phyloP scores from a whole-genome alignment of 2,113 vertebrate species.

The Apodemus sylvaticus region DNA sequence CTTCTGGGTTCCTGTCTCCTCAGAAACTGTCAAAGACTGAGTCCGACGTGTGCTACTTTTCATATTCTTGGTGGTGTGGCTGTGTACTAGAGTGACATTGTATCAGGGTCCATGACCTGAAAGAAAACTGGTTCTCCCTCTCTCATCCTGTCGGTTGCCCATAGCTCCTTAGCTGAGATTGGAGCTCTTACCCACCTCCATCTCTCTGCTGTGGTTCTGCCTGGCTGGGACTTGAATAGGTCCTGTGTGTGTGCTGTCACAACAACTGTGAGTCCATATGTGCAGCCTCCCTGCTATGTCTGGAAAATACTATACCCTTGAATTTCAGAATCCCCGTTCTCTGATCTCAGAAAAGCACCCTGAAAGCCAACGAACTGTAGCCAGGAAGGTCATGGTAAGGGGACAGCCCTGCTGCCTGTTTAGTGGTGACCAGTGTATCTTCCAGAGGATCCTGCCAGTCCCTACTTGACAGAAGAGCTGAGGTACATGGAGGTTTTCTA shows the following conservation, averaged over 20 bases:
- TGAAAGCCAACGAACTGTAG: not conserved
- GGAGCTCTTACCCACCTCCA: too few species aligned
- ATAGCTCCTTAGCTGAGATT: too few species aligned
- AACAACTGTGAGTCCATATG: not conserved
- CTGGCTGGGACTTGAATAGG: not conserved
- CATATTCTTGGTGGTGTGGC: not conserved
- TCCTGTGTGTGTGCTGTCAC: not conserved
- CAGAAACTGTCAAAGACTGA: not conserved
- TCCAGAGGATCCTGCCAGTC: not conserved
- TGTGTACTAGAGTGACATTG: not conserved
- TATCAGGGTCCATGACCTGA: not conserved
- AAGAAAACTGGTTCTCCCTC: not conserved
- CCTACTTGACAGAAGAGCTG: not conserved
- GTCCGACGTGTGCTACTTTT: not conserved
- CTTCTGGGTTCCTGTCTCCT: not conserved
- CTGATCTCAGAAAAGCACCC: not conserved
- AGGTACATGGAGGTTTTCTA: not conserved
- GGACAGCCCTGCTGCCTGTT: not conserved
- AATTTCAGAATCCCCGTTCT: not conserved
- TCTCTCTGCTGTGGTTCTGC: not conserved
- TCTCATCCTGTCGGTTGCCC: not conserved
- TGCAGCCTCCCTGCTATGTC: not conserved
- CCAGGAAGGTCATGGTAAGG: not conserved
- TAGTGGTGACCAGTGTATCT: not conserved
- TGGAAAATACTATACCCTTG: not conserved